Conservation (phyloP, 2,888 invertebrate species). For the Synanthedon vespiformis region DNA sequence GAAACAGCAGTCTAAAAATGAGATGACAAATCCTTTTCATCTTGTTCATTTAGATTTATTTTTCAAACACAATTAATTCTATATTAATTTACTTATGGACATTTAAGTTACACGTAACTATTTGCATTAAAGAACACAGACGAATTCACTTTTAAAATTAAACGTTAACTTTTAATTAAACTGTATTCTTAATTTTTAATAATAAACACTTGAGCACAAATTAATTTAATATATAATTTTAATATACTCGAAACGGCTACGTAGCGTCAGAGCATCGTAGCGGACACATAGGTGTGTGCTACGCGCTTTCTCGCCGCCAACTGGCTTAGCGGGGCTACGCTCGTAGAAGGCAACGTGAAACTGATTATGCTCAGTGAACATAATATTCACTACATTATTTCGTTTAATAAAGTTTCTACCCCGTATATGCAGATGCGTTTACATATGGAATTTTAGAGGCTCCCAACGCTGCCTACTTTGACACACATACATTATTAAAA, state of each 20-base stretch:
- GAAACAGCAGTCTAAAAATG: slow-evolving; percentile 49
- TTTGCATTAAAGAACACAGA: slow-evolving; percentile 8
- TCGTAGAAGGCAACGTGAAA: slow-evolving; percentile 21
- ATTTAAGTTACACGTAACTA: slow-evolving; percentile 6
- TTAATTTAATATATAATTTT: slow-evolving; percentile 3
- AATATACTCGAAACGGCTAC: slow-evolving; percentile 1
- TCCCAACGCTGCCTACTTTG: slow-evolving; percentile 10
- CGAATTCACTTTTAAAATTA: slow-evolving; percentile 6
- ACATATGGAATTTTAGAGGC: slow-evolving; percentile 20
- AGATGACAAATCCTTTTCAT: slow-evolving; percentile 61
- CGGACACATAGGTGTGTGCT: slow-evolving; percentile 15
- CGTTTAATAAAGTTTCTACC: slow-evolving; percentile 40
- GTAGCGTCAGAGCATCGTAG: slow-evolving; percentile 3
- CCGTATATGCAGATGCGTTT: slow-evolving; percentile 31
- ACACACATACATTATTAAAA: background rate
- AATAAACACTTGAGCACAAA: background rate
- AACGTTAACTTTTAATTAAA: background rate
- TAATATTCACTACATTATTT: slow-evolving; percentile 40
- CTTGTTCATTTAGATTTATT: slow-evolving; percentile 32
- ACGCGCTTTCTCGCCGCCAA: slow-evolving; percentile 17
- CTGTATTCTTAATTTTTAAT: slow-evolving; percentile 7
- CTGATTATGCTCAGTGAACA: slow-evolving; percentile 11
- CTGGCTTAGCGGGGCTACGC: slow-evolving; percentile 10
- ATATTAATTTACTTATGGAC: slow-evolving; percentile 9
- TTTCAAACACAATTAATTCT: slow-evolving; percentile 13